phyloP scores from a whole-genome alignment of 53 echinoderm and acorn worm species.

The Crossaster papposus region DNA sequence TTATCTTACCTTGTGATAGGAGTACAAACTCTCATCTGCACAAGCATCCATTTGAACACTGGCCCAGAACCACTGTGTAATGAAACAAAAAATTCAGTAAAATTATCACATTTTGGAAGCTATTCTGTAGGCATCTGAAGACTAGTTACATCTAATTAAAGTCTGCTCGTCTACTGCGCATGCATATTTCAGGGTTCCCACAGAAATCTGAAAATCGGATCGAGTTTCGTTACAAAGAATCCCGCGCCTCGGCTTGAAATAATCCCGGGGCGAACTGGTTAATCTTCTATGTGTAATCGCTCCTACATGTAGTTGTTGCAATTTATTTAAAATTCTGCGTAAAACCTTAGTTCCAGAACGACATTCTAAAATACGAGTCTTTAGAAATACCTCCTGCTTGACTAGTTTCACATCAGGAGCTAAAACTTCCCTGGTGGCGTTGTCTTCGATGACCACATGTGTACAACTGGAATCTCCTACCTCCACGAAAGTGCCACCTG shows the following conservation, averaged over 20 bases:
- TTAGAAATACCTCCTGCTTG: constrained; percentile 82
- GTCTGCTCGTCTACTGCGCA: too few relatives aligned
- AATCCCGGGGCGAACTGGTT: too few relatives aligned
- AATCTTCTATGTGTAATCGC: background rate
- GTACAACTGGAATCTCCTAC: constrained; percentile 77
- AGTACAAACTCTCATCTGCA: constrained; percentile 84
- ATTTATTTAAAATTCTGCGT: background rate
- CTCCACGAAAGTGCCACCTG: constrained; percentile 78
- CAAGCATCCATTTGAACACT: constrained; percentile 96
- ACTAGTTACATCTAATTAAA: too few relatives aligned
- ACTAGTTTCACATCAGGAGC: constrained; percentile 66
- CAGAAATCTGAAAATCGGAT: too few relatives aligned
- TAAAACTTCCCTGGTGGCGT: constrained; percentile 59
- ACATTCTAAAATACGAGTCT: background rate
- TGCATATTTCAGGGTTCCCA: too few relatives aligned
- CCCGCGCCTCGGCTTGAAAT: too few relatives aligned
- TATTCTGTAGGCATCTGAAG: too few relatives aligned
- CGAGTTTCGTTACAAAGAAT: too few relatives aligned
- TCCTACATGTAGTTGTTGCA: background rate
- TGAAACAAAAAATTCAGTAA: background rate
- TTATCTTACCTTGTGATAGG: constrained; percentile 75
- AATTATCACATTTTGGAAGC: background rate
- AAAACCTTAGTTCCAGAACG: too few relatives aligned
- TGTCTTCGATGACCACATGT: constrained; percentile 90
- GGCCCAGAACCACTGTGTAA: constrained; percentile 95